phyloP scores from a whole-genome alignment of 2,888 invertebrate species.

The Drosophila paracracens region DNA sequence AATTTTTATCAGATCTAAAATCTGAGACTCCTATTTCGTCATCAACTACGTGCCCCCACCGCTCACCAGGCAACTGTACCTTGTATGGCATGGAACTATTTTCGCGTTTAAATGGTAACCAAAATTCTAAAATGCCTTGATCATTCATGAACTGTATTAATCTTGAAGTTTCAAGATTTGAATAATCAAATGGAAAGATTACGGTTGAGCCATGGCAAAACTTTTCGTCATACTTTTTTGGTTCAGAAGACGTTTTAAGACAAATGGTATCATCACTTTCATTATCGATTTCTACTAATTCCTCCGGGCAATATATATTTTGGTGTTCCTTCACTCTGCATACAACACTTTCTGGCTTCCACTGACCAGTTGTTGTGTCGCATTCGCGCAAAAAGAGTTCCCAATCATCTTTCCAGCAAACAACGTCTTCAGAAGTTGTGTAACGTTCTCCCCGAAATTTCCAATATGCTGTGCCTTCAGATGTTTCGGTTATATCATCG shows the following conservation, averaged over 20 bases:
- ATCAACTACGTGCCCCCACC: constrained; percentile 75
- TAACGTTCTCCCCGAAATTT: constrained; percentile 52
- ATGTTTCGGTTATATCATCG: constrained; percentile 32
- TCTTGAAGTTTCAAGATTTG: constrained; percentile 2
- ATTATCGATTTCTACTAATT: constrained; percentile 61
- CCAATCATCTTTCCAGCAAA: constrained; percentile 56
- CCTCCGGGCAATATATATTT: constrained; percentile 74
- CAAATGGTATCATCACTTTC: constrained; percentile 65
- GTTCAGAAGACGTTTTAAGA: constrained; percentile 75
- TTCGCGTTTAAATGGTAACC: constrained; percentile 86
- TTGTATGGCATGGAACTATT: constrained; percentile 61
- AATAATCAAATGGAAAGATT: constrained; percentile 34
- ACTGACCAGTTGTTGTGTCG: constrained; percentile 53
- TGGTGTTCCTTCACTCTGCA: constrained; percentile 36
- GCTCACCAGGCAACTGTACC: constrained; percentile 86
- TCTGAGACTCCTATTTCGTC: constrained; percentile 44
- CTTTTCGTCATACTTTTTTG: constrained; percentile 68
- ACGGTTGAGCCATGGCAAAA: constrained; percentile 77
- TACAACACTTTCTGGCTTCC: constrained; percentile 44
- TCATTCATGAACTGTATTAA: constrained; percentile 39
- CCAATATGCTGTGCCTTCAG: constrained; percentile 50
- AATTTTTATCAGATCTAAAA: constrained; percentile 63
- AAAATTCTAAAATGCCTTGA: constrained; percentile 79
- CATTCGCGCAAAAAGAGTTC: constrained; percentile 62
- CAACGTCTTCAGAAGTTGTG: constrained; percentile 48